Evolutionary conservation across 1,140 invertebrate species (phyloP).

Genomic region (Pseudomyrmex cubaensis): DNA sequence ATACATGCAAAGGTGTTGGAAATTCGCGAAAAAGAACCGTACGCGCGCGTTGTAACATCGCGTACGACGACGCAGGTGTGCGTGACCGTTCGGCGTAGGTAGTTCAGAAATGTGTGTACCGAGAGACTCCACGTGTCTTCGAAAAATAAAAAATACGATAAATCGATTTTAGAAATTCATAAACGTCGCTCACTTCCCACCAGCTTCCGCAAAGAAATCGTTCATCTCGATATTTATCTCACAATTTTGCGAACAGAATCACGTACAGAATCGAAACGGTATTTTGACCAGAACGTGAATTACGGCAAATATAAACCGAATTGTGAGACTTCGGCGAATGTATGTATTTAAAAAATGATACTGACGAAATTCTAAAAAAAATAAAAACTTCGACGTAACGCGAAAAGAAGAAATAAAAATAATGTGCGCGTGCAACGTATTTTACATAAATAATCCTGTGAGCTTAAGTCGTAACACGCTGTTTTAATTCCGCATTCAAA

Average conservation of each 20-base stretch:
- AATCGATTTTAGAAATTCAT: conserved; percentile 29
- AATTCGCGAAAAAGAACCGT: background rate
- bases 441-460: conserved; percentile 34
- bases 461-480: conserved; percentile 6
- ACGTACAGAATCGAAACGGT: background rate
- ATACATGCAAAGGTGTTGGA: conserved; percentile 9
- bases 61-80: conserved; percentile 47
- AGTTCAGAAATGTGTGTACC: conserved; percentile 24
- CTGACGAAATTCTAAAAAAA: background rate
- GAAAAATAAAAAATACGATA: background rate
- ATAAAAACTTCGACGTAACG: too few relatives aligned
- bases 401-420: too few relatives aligned
- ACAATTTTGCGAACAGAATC: background rate
- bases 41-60: conserved; percentile 1
- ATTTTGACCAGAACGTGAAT: background rate
- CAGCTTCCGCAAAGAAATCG: background rate
- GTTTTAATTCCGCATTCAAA: background rate
- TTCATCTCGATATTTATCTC: background rate
- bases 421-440: background rate
- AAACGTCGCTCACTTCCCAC: background rate
- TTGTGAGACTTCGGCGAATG: background rate
- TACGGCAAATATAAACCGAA: background rate
- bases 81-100: conserved; percentile 41
- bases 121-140: conserved; percentile 31
- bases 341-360: background rate